Conservation (phyloP, 1,140 invertebrate genomes). For the Caerostris extrusa region DNA sequence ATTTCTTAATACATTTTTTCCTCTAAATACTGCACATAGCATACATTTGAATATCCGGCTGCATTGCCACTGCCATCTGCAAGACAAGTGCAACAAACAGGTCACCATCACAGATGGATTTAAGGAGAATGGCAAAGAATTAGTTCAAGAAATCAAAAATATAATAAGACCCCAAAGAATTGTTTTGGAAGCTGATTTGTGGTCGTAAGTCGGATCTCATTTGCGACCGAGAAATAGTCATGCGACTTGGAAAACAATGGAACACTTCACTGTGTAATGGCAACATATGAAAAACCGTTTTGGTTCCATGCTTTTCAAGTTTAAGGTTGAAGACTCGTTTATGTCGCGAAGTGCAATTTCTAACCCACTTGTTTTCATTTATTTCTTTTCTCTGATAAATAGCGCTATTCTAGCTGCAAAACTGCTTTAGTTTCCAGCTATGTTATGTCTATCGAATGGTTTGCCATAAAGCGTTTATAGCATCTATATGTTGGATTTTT, state of each 20-base stretch:
- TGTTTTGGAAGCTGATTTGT: conserved; percentile 20
- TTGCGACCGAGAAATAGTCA: not conserved
- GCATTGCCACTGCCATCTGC: not conserved
- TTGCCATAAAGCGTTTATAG: not conserved
- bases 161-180: conserved; percentile 15
- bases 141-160: not conserved
- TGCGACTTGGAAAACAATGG: conserved; percentile 7
- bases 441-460: not conserved
- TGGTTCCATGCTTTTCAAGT: conserved; percentile 64
- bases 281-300: conserved; percentile 12
- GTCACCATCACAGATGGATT: not conserved
- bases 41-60: not conserved
- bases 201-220: not conserved
- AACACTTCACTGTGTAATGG: not conserved
- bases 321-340: conserved; percentile 58
- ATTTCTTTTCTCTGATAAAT: not conserved
- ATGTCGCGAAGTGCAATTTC: conserved; percentile 10
- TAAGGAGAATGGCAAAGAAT: not conserved
- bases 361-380: conserved; percentile 4
- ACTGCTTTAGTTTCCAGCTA: not conserved
- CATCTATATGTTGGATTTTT: not conserved
- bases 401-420: not conserved
- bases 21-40: no score
- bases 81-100: not conserved
- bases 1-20: no score